Evolutionary conservation across 2,888 invertebrate species (phyloP), one percentile per base, ranked within the genome.

Genomic region (Tubulanus polymorphus): DNA sequence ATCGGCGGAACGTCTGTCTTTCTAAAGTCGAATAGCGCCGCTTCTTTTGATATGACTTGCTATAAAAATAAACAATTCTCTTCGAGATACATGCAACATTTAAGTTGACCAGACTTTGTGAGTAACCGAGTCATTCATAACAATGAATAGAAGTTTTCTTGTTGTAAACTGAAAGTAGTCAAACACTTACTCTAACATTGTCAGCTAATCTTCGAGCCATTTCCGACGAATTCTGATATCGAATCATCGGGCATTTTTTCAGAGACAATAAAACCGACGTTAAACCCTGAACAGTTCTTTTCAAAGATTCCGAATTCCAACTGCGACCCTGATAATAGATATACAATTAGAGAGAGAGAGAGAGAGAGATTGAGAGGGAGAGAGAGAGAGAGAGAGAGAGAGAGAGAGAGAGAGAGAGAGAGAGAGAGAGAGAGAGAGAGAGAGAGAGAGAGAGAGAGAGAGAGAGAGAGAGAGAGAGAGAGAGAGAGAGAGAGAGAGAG

Each of bases 181-280:
- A n/a, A n/a, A 8, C 10, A 63, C 72, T 65, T 68, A 82, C 82
- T 54, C 90, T 84, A 25, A 95, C 84, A 71, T 87, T 86, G 75
- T 92, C 91, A 0, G 93, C 93, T 35, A 97, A 82, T 61, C 88
- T 85, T 67, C 88, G 88, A 61, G 92, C 89, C 70, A 90, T 85
- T 65, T 88, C 88, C 2, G 95, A 95, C 37, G 89, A 90, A 12
- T 86, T 87, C 76, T 93, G 90, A 78, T 89, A 94, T 25, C 96
- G 85, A 67, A 97, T 90, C 49, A 88, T 84, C 0, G 95, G 95
- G 69, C 89, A 88, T 63, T 91, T 88, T 76, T 91, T 92, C n/a
- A 99, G 80, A 0, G 96, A 91, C 29, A 99, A 82, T 29, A 96
- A 81, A 1, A 96, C 83, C 0, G 93, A 87, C 10, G 90, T 85